Evolutionary conservation across 2,888 invertebrate genomes (phyloP).

Genomic region (Lacanobia oleracea): DNA sequence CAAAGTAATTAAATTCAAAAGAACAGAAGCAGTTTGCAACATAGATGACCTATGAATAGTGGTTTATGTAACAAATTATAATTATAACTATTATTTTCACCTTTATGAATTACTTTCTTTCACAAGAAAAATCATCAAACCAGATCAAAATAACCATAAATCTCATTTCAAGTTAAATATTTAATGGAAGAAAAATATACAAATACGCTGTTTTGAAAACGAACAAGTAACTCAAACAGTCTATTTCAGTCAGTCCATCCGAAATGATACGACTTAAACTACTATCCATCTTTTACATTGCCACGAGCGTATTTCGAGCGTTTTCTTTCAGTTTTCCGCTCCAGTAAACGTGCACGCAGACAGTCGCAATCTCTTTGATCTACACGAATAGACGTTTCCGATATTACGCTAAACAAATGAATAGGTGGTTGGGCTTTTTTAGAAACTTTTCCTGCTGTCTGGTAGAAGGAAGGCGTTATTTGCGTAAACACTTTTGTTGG

Average conservation of each 20-base stretch:
- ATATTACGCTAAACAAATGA: conserved; percentile 63
- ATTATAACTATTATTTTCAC: too few relatives aligned
- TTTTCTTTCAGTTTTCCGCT: conserved; percentile 77
- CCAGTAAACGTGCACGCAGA: conserved; percentile 67
- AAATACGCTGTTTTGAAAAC: neutral
- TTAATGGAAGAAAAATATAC: neutral
- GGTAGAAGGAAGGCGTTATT: conserved; percentile 2
- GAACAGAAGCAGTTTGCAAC: neutral
- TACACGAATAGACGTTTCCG: conserved; percentile 64
- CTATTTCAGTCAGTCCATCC: conserved; percentile 30
- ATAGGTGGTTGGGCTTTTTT: conserved; percentile 43
- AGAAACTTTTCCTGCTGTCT: conserved; percentile 11
- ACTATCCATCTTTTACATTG: conserved; percentile 50
- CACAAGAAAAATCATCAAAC: neutral
- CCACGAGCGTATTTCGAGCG: conserved; percentile 69
- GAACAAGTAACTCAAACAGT: neutral
- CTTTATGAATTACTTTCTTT: neutral
- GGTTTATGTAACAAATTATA: too few relatives aligned
- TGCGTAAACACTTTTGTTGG: conserved; percentile 27
- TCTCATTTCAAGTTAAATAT: neutral
- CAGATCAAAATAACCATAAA: neutral
- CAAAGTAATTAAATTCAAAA: conserved; percentile 3
- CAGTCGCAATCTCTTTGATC: conserved; percentile 76
- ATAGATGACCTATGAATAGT: too few relatives aligned
- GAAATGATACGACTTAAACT: conserved; percentile 36